Evolutionary conservation across 2,113 vertebrate species (phyloP).

Genomic region (Sceloporus tristichus): DNA sequence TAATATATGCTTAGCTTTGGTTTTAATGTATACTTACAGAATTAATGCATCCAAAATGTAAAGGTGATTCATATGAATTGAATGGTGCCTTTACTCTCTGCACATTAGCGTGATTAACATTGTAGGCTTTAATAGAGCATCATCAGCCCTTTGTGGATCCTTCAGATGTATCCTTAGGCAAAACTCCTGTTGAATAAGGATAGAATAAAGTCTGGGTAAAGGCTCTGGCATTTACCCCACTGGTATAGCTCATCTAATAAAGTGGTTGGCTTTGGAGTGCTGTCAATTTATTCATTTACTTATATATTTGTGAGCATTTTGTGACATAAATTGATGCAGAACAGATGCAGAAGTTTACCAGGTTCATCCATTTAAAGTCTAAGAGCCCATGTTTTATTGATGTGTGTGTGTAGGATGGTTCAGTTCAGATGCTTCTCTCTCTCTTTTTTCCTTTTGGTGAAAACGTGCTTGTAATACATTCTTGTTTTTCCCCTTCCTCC

Average conservation of each 20-base stretch:
- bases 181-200: conserved; percentile 18
- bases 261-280: conserved; percentile 25
- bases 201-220: conserved; percentile 7
- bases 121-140: not conserved
- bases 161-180: conserved; percentile 22
- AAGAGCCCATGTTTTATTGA: conserved; percentile 24
- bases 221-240: conserved; percentile 20
- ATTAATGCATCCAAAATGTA: not conserved
- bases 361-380: conserved; percentile 33
- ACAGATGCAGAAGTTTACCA: conserved; percentile 20
- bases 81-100: not conserved
- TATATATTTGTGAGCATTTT: conserved; percentile 34
- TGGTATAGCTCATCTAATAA: conserved; percentile 27
- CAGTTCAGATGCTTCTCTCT: not conserved
- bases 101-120: not conserved
- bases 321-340: conserved; percentile 38
- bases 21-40: not conserved
- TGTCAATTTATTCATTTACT: conserved; percentile 40
- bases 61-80: not conserved
- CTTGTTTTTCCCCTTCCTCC: not conserved
- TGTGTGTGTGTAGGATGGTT: conserved; percentile 5
- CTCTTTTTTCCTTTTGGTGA: not conserved
- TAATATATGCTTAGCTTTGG: not conserved
- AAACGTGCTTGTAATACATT: not conserved
- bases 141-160: not conserved